Evolutionary conservation across 2,888 invertebrate genomes (phyloP), one percentile per base, ranked within the genome.

Genomic region (Ceramica pisi): DNA sequence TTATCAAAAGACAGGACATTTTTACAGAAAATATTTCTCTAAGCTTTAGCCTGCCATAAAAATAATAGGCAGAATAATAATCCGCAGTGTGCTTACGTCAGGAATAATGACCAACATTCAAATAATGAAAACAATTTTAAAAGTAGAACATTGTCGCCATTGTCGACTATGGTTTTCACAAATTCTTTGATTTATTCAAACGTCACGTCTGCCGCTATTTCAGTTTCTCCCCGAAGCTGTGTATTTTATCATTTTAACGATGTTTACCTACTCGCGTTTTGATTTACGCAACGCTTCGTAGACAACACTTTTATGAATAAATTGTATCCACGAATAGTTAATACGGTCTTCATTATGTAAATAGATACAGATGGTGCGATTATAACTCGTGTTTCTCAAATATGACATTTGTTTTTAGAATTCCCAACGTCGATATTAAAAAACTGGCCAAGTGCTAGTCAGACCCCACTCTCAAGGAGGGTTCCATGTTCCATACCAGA

Each of bases 171-270:
- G 21, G 1, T 70, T 67, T 70, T 8, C 57, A 62, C 61, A 71
- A 86, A 78, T 67, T 67, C 75, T 68, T 81, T 79, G 77, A 80
- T 76, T 80, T 76, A 83, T 74, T 44, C 35, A 62, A 80, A 65
- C 19, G 60, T 79, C 68, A 82, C 70, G 74, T 71, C 68, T 65
- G 55, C 14, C 41, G 50, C 60, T 75, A 78, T 72, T 80, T 74
- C 67, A 61, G 59, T 67, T 67, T 53, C 41, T 41, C 72, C 70
- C 55, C 56, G 63, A 76, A 72, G 69, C 73, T 68, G 23, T 44
- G 71, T 72, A 71, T 80, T 83, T 83, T 68, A 74, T 82, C 70
- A 82, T 74, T 78, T 74, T 82, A 75, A 83, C 82, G 69, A 76
- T 82, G 82, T 83, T 84, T 78, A 74, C 67, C 16, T 53, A 64